Evolutionary conservation across 1,140 invertebrate species (phyloP), one percentile per base, ranked within the genome.

Genomic region (Catajapyx aquilonaris): DNA sequence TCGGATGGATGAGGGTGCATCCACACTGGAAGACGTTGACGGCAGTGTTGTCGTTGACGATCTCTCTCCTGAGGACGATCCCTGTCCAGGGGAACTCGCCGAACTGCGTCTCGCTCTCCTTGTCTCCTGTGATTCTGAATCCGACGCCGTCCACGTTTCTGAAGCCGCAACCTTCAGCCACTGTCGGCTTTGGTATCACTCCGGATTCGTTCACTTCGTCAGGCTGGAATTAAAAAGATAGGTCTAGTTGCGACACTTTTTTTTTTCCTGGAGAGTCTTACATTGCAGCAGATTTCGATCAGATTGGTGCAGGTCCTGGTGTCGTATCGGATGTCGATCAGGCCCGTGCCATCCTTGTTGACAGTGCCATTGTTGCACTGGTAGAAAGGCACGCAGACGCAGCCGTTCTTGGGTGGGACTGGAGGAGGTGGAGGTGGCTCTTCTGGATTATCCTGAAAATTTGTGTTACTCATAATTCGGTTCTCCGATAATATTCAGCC

Each of bases 1-100:
- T 3, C 0, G 65, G 64, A 44, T 77, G 71, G 41, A 85, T 78
- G 3, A 85, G 54, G 5, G 78, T 67, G 1, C 73, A 79, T 0
- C 79, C 80, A 37, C 78, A 81, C 36, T 78, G 65, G 49, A 80
- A 78, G 5, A 73, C 62, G 43, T 71, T 72, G 9, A 73, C 50
- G 39, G 64, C 52, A 0, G 57, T 46, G 2, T 58, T 52, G 1
- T 59, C 51, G 5, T 65, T 59, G 2, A 71, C 56, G 2, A 50
- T 46, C 39, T 75, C 65, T 49, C 63, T 65, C 48, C 58, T 65
- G 3, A 85, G 54, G 34, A 86, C 62, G 0, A 78, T 79, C 0
- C 78, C 70, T 76, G 81, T 81, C 79, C 79, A 84, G 3, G 56
- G 56, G 44, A 55, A 59, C 43, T 59, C 56, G 20, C 31, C 34